A percentile compares a stretch with the other conserved stretches of the same genome.
Evolutionary conservation across 1,140 invertebrate species (phyloP).

Genomic region (Drosophila paulistorum): DNA sequence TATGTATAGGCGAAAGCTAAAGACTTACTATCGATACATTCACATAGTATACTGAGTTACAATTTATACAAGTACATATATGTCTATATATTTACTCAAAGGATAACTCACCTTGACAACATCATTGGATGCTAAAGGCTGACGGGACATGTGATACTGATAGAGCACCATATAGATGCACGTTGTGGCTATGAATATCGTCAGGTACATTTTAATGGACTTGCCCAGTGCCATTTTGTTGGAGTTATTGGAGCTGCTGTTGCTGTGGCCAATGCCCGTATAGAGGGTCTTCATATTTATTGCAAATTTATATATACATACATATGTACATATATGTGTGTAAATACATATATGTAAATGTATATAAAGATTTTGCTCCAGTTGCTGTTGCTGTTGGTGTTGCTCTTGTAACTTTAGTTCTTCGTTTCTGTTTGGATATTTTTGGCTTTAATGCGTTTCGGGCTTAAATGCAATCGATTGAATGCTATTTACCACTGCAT

Average conservation of each 20-base stretch:
- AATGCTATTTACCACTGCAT: constrained; percentile 33
- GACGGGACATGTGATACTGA: constrained; percentile 78
- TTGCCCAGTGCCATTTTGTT: constrained; percentile 77
- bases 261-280: constrained; percentile 27
- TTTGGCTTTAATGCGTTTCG: constrained; percentile 72
- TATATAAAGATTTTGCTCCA: background rate
- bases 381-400: constrained; percentile 17
- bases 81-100: background rate
- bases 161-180: constrained; percentile 83
- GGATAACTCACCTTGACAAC: constrained; percentile 70
- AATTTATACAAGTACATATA: background rate
- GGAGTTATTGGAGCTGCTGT: constrained; percentile 29
- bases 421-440: constrained; percentile 49
- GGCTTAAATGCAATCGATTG: constrained; percentile 32
- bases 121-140: constrained; percentile 63
- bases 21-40: too few relatives aligned
- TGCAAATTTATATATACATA: background rate
- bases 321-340: background rate
- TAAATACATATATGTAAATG: background rate
- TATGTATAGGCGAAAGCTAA: background rate
- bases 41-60: too few relatives aligned
- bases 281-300: constrained; percentile 44
- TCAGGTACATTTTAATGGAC: constrained; percentile 83
- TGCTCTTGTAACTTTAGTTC: constrained; percentile 13
- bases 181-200: constrained; percentile 81